Evolutionary conservation across 2,113 vertebrate species (phyloP).

Genomic region (Tragelaphus buxtoni): DNA sequence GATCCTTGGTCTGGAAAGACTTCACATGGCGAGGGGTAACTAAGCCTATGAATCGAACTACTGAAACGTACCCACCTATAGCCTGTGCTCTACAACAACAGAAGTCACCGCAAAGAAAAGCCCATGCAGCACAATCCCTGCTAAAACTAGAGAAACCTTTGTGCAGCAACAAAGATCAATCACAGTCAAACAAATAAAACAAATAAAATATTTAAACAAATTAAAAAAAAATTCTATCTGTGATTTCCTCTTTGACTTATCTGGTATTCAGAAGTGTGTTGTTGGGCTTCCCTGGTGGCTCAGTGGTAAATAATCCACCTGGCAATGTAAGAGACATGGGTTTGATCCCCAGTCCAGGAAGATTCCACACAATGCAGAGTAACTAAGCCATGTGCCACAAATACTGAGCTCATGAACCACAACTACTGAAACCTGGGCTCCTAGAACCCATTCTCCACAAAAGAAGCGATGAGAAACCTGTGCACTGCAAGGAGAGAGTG

Average conservation of each 20-base stretch:
- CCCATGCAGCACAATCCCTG: background rate
- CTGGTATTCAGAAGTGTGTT: background rate
- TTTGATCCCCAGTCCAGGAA: background rate
- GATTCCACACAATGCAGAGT: background rate
- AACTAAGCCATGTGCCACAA: background rate
- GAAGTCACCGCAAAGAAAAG: background rate
- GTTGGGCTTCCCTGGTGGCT: background rate
- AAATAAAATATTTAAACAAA: background rate
- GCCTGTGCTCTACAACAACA: background rate
- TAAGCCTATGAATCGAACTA: background rate
- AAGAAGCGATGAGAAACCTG: background rate
- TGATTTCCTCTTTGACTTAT: background rate
- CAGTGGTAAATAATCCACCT: background rate
- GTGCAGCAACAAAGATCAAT: background rate
- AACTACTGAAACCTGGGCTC: background rate
- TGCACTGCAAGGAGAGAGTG: background rate
- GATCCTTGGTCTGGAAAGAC: background rate
- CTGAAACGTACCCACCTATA: background rate
- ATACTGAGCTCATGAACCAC: background rate
- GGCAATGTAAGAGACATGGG: background rate
- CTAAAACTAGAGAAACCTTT: background rate
- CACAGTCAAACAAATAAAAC: background rate
- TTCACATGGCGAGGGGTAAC: background rate
- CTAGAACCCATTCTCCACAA: background rate
- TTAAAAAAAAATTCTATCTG: background rate